Conservation (phyloP, 2,888 invertebrate species). For the Plutella xylostella region DNA sequence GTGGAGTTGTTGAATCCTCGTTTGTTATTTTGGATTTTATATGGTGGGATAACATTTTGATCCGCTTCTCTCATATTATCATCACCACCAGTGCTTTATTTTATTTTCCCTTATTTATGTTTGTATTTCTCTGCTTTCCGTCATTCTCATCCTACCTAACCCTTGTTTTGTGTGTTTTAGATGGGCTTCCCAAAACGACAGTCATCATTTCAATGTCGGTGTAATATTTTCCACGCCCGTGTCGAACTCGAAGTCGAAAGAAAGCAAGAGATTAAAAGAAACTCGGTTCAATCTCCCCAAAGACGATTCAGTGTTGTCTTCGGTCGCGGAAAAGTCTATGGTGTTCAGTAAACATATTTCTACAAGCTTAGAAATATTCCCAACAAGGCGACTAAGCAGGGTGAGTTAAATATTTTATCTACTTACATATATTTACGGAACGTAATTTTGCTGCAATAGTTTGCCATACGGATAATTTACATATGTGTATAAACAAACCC, state of each 20-base stretch:
- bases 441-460: no score
- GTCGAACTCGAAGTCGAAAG: slow-evolving; percentile 43
- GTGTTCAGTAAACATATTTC: slow-evolving; percentile 58
- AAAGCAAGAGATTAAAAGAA: slow-evolving; percentile 60
- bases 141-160: no score
- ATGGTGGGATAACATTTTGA: no score
- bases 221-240: slow-evolving; percentile 88
- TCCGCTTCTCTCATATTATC: no score
- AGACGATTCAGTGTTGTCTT: slow-evolving; percentile 41
- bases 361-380: slow-evolving; percentile 64
- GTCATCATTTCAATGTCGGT: slow-evolving; percentile 69
- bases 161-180: no score
- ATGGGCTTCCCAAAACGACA: slow-evolving; percentile 72
- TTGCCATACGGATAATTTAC: no score
- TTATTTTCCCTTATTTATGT: no score
- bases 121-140: no score
- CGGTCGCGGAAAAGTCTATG: slow-evolving; percentile 49
- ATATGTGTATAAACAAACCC: no score
- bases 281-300: slow-evolving; percentile 74
- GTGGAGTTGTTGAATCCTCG: not conserved
- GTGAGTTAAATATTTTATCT: no score
- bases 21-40: not conserved
- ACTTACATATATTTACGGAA: no score
- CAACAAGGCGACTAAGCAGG: slow-evolving; percentile 56
- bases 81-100: no score